Evolutionary conservation across 1,140 invertebrate genomes (phyloP).

Genomic region (Hyphantria cunea): DNA sequence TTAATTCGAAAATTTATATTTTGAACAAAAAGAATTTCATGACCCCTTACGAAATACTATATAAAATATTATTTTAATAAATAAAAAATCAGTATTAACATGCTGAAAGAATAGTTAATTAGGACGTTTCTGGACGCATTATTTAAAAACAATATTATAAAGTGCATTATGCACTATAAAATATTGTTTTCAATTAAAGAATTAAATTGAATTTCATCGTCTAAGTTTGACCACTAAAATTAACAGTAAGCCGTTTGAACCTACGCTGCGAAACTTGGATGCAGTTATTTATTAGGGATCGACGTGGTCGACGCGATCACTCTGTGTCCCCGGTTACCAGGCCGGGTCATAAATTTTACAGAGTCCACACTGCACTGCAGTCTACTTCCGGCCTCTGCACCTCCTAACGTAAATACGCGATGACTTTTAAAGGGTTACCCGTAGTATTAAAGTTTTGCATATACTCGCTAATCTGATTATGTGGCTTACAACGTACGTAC

Average conservation of each 20-base stretch:
- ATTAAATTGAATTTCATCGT: conserved; percentile 32
- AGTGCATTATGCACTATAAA: too few relatives aligned
- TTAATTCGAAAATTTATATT: too few relatives aligned
- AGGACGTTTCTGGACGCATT: too few relatives aligned
- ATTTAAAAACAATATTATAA: too few relatives aligned
- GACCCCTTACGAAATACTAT: too few relatives aligned
- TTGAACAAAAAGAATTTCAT: too few relatives aligned
- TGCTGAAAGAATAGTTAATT: too few relatives aligned
- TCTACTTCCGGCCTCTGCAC: conserved; percentile 23
- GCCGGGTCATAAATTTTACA: conserved; percentile 46
- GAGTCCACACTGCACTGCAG: conserved; percentile 31
- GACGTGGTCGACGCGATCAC: conserved; percentile 49
- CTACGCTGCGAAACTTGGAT: conserved; percentile 38
- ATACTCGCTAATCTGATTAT: conserved; percentile 2
- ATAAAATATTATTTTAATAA: too few relatives aligned
- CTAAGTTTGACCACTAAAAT: conserved; percentile 34
- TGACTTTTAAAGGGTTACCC: conserved; percentile 22
- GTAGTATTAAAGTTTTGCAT: conserved; percentile 13
- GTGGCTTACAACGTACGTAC: too few relatives aligned
- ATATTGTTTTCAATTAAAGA: too few relatives aligned
- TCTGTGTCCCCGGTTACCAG: conserved; percentile 43
- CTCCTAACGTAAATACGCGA: conserved; percentile 23
- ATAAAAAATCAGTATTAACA: too few relatives aligned
- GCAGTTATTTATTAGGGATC: conserved; percentile 58
- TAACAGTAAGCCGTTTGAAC: conserved; percentile 30